Evolutionary conservation across 2,113 vertebrate genomes (phyloP).

Genomic region (Brachyistius frenatus): DNA sequence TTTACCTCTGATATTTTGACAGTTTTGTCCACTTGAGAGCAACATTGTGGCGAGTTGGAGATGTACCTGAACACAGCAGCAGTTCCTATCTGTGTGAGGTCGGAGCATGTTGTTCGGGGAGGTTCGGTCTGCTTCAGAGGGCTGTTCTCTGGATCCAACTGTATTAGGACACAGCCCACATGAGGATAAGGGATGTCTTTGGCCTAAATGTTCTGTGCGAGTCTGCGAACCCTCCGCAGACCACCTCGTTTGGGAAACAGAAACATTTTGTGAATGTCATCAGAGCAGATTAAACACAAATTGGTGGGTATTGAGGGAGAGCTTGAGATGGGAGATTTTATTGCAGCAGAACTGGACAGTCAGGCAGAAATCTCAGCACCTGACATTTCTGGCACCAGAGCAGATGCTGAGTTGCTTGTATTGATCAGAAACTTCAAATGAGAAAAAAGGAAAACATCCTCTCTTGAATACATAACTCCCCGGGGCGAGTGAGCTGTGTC

Average conservation of each 20-base stretch:
- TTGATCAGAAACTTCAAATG: constrained; percentile 48
- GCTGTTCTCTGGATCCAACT: constrained; percentile 10
- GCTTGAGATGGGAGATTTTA: constrained; percentile 21
- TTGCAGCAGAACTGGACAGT: constrained; percentile 8
- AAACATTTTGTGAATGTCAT: neutral
- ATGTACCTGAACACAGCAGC: constrained; percentile 5
- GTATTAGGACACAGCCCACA: neutral
- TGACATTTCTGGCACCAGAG: constrained; percentile 32
- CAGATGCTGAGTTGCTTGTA: constrained; percentile 53
- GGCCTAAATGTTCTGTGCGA: neutral
- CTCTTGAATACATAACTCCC: neutral
- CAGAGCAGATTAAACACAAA: no score
- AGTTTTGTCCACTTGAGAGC: neutral
- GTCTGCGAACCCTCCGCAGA: constrained; percentile 7
- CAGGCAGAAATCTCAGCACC: constrained; percentile 22
- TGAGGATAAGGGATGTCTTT: constrained; percentile 11
- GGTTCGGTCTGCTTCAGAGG: neutral
- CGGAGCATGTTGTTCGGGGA: constrained; percentile 1
- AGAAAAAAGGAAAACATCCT: neutral
- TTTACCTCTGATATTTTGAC: neutral
- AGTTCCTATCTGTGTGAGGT: constrained; percentile 10
- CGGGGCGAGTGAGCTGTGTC: neutral
- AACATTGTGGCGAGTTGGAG: neutral
- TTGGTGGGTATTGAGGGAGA: neutral
- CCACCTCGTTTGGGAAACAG: neutral